Conservation (phyloP, 2,888 invertebrate species). For the Melieria picta region DNA sequence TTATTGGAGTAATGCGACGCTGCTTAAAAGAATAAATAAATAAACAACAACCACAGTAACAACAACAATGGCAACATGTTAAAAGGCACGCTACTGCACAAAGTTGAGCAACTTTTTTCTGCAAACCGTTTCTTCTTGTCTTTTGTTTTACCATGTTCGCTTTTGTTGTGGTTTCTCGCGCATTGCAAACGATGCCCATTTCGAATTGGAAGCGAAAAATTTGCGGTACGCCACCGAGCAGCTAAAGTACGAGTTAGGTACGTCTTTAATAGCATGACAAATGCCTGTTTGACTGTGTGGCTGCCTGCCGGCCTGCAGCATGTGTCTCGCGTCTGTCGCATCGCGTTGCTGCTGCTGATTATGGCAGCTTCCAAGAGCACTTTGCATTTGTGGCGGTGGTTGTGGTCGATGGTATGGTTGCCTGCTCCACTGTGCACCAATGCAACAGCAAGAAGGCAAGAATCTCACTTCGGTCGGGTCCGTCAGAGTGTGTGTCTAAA, state of each 20-base stretch:
- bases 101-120: slow-evolving; percentile 31
- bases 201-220: slow-evolving; percentile 10
- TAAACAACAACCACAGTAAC: slow-evolving; percentile 11
- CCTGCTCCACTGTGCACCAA: no score
- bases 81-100: slow-evolving; percentile 13
- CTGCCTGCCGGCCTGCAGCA: slow-evolving; percentile 1
- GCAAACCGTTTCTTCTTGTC: background rate
- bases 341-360: background rate
- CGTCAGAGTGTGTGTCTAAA: no score
- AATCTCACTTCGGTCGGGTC: no score
- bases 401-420: no score
- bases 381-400: no score
- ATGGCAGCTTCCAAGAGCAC: no score
- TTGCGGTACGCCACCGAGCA: background rate
- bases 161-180: slow-evolving; percentile 10
- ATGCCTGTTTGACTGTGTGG: slow-evolving; percentile 10
- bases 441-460: no score
- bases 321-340: slow-evolving; percentile 7
- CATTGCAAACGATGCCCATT: slow-evolving; percentile 7
- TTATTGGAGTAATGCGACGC: background rate
- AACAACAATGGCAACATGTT: slow-evolving; percentile 16
- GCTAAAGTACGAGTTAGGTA: background rate
- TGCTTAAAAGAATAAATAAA: background rate
- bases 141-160: slow-evolving; percentile 8
- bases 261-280: slow-evolving; percentile 26